phyloP scores from a whole-genome alignment of 2,113 vertebrate genomes.

The Mola mola region DNA sequence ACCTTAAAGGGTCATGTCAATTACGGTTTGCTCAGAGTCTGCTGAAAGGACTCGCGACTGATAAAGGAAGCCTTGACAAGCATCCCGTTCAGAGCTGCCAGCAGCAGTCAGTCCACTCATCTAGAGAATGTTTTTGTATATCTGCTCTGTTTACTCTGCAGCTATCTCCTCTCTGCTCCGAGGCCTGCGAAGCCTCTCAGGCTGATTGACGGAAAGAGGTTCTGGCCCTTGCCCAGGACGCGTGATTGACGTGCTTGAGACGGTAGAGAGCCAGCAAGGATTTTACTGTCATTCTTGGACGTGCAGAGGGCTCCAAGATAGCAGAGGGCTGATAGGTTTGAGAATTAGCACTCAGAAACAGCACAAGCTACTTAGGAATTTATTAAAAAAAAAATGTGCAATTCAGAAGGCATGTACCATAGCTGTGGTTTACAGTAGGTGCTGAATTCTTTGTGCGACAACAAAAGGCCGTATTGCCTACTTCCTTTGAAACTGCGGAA shows the following conservation, averaged over 20 bases:
- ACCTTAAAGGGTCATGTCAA: conserved; percentile 24
- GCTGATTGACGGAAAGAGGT: conserved; percentile 65
- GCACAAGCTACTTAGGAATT: conserved; percentile 18
- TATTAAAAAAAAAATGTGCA: conserved; percentile 1
- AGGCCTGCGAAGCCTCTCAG: conserved; percentile 43
- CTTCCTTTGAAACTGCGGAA: conserved; percentile 46
- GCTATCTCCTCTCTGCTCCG: conserved; percentile 41
- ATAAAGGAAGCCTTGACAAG: conserved; percentile 51
- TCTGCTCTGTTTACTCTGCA: conserved; percentile 65
- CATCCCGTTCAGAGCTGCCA: conserved; percentile 57
- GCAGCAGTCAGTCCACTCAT: conserved; percentile 54
- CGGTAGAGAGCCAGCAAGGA: conserved; percentile 63
- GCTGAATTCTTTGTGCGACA: neutral
- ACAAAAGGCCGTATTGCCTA: conserved; percentile 21
- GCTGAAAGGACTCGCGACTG: conserved; percentile 46
- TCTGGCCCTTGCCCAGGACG: conserved; percentile 58
- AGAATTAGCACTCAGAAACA: conserved; percentile 32
- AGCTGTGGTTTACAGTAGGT: conserved; percentile 28
- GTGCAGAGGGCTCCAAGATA: conserved; percentile 48
- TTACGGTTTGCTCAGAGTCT: conserved; percentile 41
- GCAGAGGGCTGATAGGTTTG: conserved; percentile 39
- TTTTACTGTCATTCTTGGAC: conserved; percentile 58
- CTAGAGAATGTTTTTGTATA: conserved; percentile 59
- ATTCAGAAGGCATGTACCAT: conserved; percentile 2
- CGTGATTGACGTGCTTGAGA: conserved; percentile 68